These are phyloP conservation scores for Urocitellus parryii DNA, from an alignment of 2,113 vertebrate species.

Conservation along the genomic window DNA sequence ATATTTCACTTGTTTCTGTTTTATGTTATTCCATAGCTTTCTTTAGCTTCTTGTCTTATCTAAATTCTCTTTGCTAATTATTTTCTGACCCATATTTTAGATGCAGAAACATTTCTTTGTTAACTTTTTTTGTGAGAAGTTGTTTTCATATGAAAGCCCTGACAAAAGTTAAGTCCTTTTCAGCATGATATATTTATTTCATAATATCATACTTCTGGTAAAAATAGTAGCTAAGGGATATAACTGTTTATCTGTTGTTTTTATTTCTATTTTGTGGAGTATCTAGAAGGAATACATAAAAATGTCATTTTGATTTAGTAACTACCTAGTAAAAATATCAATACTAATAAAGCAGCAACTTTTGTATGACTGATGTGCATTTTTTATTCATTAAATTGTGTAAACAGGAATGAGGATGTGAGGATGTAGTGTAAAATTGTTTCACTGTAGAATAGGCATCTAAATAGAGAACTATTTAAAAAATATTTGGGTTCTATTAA, in stretches of 20 bases:
- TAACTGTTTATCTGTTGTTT: background rate
- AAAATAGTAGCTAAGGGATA: background rate
- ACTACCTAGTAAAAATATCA: background rate
- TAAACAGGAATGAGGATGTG: background rate
- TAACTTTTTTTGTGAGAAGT: background rate
- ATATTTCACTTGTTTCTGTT: background rate
- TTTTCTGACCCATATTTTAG: background rate
- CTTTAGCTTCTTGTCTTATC: background rate
- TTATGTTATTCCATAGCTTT: background rate
- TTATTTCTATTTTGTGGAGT: background rate
- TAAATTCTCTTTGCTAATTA: background rate
- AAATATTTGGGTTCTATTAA: background rate
- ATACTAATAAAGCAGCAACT: background rate
- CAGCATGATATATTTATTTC: background rate
- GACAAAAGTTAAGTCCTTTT: slow-evolving; percentile 19
- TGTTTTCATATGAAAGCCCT: background rate
- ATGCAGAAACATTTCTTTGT: background rate
- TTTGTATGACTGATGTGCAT: background rate
- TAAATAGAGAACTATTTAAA: background rate
- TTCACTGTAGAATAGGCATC: background rate
- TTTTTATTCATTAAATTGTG: background rate
- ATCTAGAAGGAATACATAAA: background rate
- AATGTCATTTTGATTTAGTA: background rate
- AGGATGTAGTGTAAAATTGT: background rate
- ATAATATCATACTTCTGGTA: background rate